Conservation (phyloP, 2,888 invertebrate species). For the Cyclophora albipunctata region DNA sequence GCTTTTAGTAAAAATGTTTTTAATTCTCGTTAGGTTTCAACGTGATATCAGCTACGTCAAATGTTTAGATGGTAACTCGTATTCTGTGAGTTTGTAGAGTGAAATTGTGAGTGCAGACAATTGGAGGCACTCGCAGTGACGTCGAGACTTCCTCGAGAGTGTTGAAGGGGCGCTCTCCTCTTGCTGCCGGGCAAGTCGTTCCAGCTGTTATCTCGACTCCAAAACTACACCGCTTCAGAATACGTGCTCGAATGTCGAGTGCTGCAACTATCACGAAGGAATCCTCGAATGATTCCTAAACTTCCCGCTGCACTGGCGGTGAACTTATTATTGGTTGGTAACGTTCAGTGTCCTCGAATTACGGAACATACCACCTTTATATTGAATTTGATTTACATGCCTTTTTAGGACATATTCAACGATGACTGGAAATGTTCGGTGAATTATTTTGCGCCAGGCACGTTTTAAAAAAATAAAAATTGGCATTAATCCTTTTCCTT, state of each 20-base stretch:
- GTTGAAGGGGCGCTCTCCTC: slow-evolving; percentile 19
- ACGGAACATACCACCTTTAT: not conserved
- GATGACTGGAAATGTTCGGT: too few species aligned
- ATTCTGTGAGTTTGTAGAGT: not conserved
- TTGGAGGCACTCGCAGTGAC: slow-evolving; percentile 15
- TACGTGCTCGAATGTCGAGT: slow-evolving; percentile 29
- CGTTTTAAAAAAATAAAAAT: too few species aligned
- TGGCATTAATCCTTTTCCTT: too few species aligned
- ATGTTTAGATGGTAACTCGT: too few species aligned
- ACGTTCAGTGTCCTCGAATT: not conserved
- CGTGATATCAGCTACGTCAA: too few species aligned
- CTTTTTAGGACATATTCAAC: too few species aligned
- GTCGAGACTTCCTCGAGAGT: not conserved
- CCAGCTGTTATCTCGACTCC: slow-evolving; percentile 41
- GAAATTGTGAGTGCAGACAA: not conserved
- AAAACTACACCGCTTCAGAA: slow-evolving; percentile 32
- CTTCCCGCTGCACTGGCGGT: slow-evolving; percentile 5
- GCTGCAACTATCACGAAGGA: slow-evolving; percentile 17
- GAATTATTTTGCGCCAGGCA: too few species aligned
- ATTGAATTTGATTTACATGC: too few species aligned
- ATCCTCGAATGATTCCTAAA: slow-evolving; percentile 21
- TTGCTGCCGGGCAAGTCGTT: slow-evolving; percentile 27
- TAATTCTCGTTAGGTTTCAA: too few species aligned
- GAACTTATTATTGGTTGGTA: not conserved
- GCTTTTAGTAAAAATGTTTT: too few species aligned